Conservation (phyloP, 2,113 vertebrate species). For the Protomyctophum bolini region DNA sequence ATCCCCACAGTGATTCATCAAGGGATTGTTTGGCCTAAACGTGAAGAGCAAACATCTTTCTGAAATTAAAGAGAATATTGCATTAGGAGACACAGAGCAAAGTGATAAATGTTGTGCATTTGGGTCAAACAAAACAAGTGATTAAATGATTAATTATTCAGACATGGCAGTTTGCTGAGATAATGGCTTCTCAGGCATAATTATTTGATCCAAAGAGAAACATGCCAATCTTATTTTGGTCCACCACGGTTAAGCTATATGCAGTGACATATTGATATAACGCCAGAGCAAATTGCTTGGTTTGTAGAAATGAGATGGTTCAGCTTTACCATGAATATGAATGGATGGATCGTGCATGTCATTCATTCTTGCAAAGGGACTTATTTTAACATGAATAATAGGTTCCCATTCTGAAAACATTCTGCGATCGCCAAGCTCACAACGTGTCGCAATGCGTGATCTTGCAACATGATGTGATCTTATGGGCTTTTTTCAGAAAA, state of each 20-base stretch:
- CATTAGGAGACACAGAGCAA: slow-evolving; percentile 42
- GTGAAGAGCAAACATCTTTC: slow-evolving; percentile 47
- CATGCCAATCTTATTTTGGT: slow-evolving; percentile 50
- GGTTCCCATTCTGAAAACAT: no score
- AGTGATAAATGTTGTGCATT: slow-evolving; percentile 65
- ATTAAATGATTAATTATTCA: slow-evolving; percentile 78
- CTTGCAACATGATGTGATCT: no score
- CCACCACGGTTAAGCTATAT: slow-evolving; percentile 39
- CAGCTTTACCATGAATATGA: slow-evolving; percentile 31
- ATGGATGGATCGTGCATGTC: slow-evolving; percentile 50
- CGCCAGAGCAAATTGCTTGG: slow-evolving; percentile 65
- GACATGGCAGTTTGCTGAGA: slow-evolving; percentile 64
- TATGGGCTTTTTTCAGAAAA: no score
- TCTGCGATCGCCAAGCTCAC: background rate
- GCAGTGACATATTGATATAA: slow-evolving; percentile 53
- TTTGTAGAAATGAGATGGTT: slow-evolving; percentile 67
- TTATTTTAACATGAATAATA: slow-evolving; percentile 44
- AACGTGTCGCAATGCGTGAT: no score
- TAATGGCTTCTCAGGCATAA: slow-evolving; percentile 66
- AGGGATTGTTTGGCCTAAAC: slow-evolving; percentile 20
- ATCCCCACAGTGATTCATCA: slow-evolving; percentile 43
- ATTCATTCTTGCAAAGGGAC: slow-evolving; percentile 59
- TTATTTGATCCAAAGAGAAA: slow-evolving; percentile 68
- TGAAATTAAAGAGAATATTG: slow-evolving; percentile 64
- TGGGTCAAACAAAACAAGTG: slow-evolving; percentile 72